Conservation (phyloP, 2,113 vertebrate species). For the Dicaeum eximium region DNA sequence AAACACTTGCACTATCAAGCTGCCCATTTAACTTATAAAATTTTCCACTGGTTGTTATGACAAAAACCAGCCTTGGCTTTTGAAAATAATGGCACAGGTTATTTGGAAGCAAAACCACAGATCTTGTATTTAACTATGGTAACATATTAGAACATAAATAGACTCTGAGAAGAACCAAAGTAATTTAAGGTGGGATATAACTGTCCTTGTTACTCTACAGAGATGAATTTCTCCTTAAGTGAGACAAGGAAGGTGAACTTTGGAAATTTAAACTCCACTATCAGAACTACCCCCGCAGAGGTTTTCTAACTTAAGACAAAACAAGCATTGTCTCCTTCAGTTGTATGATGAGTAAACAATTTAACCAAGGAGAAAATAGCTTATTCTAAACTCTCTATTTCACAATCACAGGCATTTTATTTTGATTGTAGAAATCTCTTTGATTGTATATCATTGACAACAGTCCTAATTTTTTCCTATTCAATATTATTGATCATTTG, state of each 20-base stretch:
- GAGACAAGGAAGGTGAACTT: background rate
- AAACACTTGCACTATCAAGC: background rate
- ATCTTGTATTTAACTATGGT: background rate
- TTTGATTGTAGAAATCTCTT: background rate
- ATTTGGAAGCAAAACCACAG: background rate
- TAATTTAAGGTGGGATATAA: background rate
- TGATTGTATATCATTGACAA: background rate
- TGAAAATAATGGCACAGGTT: background rate
- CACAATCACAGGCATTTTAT: background rate
- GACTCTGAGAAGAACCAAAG: background rate
- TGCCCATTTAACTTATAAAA: background rate
- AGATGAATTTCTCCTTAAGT: background rate
- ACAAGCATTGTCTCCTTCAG: background rate
- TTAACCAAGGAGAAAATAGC: background rate
- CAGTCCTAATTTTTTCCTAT: background rate
- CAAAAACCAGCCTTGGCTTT: background rate
- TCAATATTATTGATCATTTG: background rate
- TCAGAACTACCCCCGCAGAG: background rate
- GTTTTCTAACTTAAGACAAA: background rate
- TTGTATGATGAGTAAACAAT: background rate
- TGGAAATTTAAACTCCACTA: background rate
- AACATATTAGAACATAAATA: background rate
- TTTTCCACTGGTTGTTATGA: background rate
- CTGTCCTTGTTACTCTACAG: background rate
- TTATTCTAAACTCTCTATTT: background rate